Evolutionary conservation across 2,797 vertebrate species (phyloP), one percentile per base, ranked within the genome.

Genomic region (Atherinosoma microstoma): DNA sequence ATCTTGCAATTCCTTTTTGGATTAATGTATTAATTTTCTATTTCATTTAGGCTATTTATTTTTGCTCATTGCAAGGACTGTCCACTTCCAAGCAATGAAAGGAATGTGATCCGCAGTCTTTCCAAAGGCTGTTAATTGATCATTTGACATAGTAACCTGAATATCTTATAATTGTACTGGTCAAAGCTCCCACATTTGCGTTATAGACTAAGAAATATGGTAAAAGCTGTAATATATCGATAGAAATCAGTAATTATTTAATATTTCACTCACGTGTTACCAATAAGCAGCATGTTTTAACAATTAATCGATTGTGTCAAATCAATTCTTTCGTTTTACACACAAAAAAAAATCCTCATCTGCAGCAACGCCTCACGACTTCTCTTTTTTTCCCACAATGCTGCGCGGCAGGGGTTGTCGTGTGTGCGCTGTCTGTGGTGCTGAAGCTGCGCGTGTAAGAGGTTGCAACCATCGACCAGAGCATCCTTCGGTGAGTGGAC

Each of bases 391-490:
- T 54, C 95, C 96, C 96, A 96, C 80, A 94, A 97, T 97, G 95
- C 96, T 87, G 80, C 86, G 92, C 93, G 94, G 64, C 6, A 64
- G 67, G 78, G 76, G 78, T 60, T 78, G 78, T 84, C 27, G 67
- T 72, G 78, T 70, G 83, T 87, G 87, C 89, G 92, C 94, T 95
- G 94, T 94, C 94, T 87, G 92, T 92, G 95, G 95, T 96, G 94
- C 95, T 96, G 95, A 96, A 90, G 94, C 93, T 94, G 94, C 92
- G 91, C 91, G 93, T 90, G 89, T 93, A 73, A 36, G 83, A 72
- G 79, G 81, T 56, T 76, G 80, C 82, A 80, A 24, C 76, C 84
- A 84, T 79, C 83, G 80, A 78, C 74, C 63, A 69, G 79, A 90
- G 89, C 92, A 90, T 91, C 91, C 79, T 76, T 90, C 73, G 82